A percentile compares a stretch with the other conserved stretches of the same genome.
Evolutionary conservation across 2,113 vertebrate genomes (phyloP).

Genomic region (Aegotheles bennettii): DNA sequence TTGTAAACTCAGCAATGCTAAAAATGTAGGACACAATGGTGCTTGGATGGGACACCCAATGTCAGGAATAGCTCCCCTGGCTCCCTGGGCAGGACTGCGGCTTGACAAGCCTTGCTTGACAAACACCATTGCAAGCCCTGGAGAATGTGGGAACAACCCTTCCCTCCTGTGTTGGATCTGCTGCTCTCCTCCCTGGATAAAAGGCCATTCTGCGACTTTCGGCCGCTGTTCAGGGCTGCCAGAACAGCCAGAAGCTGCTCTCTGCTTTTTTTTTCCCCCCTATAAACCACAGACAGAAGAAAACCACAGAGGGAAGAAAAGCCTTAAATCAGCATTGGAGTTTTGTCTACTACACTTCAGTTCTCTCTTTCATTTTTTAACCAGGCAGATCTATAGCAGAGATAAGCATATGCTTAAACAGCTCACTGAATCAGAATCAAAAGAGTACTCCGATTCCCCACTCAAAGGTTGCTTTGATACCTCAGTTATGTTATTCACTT

Average conservation of each 20-base stretch:
- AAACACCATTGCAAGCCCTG: not conserved
- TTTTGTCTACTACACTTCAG: slow-evolving; percentile 9
- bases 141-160: not conserved
- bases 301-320: slow-evolving; percentile 17
- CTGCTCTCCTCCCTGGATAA: not conserved
- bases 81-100: not conserved
- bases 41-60: not conserved
- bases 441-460: not conserved
- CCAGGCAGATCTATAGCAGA: slow-evolving; percentile 8
- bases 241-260: not conserved
- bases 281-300: not conserved
- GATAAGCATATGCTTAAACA: slow-evolving; percentile 30
- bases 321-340: slow-evolving; percentile 14
- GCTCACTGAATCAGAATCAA: slow-evolving; percentile 30
- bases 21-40: not conserved
- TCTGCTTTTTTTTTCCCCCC: not conserved
- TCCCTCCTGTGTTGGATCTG: not conserved
- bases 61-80: not conserved
- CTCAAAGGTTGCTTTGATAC: slow-evolving; percentile 18
- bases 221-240: not conserved
- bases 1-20: not conserved
- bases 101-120: not conserved
- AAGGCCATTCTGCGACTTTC: not conserved
- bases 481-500: not conserved
- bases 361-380: slow-evolving; percentile 2